Percentiles rank a stretch among this genome's conserved stretches.
Conservation (phyloP, 2,888 invertebrate genomes). For the Reticulitermes lucifugus region DNA sequence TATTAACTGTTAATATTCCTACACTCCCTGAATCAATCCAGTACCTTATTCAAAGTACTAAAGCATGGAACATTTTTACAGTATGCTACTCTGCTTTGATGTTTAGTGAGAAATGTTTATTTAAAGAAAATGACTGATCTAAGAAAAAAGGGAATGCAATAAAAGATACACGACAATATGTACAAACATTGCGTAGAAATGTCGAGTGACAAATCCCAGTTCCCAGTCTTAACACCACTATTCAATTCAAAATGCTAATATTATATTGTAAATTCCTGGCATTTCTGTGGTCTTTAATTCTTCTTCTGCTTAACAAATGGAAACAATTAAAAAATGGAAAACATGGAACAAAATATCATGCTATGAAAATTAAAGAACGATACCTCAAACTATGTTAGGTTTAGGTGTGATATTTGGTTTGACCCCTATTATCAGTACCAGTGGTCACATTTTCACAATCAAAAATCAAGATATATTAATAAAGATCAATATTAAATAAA, state of each 20-base stretch:
- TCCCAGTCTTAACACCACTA: neutral
- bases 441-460: neutral
- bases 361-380: neutral
- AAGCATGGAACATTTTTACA: slow-evolving; percentile 6
- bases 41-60: neutral
- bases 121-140: neutral
- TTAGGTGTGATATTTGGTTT: neutral
- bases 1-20: neutral
- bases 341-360: neutral
- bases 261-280: slow-evolving; percentile 4
- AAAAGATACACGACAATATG: neutral
- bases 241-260: neutral
- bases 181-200: neutral
- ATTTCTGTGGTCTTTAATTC: neutral
- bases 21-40: neutral
- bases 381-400: neutral
- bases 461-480: neutral
- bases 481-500: neutral
- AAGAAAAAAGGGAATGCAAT: neutral
- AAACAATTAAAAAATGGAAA: neutral
- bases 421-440: neutral
- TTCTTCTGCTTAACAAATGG: neutral
- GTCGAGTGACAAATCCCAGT: neutral
- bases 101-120: neutral
- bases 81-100: too few species aligned